Base-by-base conservation (phyloP, 1,140 invertebrate genomes). In the Kradibia gibbosae region DNA sequence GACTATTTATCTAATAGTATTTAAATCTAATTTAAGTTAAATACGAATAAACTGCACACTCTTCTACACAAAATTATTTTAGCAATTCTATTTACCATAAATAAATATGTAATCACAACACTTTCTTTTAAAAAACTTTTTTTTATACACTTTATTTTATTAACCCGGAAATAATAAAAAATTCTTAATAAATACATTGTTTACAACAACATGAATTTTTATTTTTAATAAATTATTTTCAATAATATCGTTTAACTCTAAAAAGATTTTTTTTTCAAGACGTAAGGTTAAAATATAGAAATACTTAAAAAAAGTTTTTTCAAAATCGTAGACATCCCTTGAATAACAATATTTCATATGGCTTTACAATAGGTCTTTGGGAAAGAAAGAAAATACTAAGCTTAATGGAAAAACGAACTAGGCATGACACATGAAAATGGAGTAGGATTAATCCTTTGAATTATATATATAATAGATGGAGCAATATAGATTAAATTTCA, bases 391-490 rank as follows among this genome's bases (percentile, higher is more conserved):
- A 60, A 78, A 50, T 11, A 31, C 4, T 45, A 22, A 45, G 25
- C 22, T 70, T 36, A 15, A 62, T 3, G 71, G n/a, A 45, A 57
- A 34, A 78, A 53, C 50, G 73, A 25, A 17, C n/a, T n/a, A 60
- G 36, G 7, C 34, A 39, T 42, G 20, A 31, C 70, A 55, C 31
- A 60, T 3, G n/a, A 42, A 65, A 60, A 65, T 4, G 60, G 28
- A 71, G 78, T 62, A 31, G 62, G 39, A 45, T 36, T 20, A 45
- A 67, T 67, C 34, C 62, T 36, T 25, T 36, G 2, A 17, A 1
- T 34, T 34, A 0, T 1, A 39, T 22, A 34, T 22, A 39, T 8
- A 20, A 17, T 11, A 67, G 11, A 67, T 15, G 20, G 0, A n/a
- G 20, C n/a, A 39, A 67, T 67, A n/a, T 39, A n/a, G 17, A 39